phyloP scores from a whole-genome alignment of 35 echinoderm and acorn worm species.

The Anneissia japonica region DNA sequence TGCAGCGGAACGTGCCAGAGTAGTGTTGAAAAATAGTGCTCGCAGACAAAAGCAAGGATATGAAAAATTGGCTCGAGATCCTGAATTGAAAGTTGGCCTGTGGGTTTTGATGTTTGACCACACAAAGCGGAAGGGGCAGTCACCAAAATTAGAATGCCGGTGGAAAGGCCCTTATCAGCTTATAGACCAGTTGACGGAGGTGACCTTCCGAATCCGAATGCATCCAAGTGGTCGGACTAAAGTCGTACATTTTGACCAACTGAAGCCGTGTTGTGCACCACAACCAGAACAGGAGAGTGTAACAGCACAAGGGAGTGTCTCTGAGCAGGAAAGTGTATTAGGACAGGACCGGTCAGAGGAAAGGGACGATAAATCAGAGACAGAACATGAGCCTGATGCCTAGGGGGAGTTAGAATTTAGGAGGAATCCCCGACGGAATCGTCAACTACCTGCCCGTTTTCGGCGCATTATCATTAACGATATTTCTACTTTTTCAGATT shows the following conservation, averaged over 20 bases:
- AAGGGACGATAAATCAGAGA: no score
- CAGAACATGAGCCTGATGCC: no score
- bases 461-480: no score
- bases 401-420: no score
- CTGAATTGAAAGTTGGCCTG: background rate
- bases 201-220: conserved; percentile 23
- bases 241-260: conserved; percentile 32
- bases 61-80: background rate
- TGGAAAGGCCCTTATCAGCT: conserved; percentile 45
- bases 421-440: no score
- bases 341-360: no score
- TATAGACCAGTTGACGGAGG: conserved; percentile 7
- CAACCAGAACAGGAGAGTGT: no score
- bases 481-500: no score
- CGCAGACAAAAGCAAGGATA: conserved; percentile 21
- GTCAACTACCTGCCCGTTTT: no score
- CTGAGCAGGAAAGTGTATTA: no score
- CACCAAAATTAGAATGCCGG: conserved; percentile 4
- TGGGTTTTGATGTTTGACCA: conserved; percentile 23
- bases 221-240: background rate
- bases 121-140: conserved; percentile 3
- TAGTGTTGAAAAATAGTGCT: background rate
- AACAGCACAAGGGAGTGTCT: no score
- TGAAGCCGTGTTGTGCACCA: no score
- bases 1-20: conserved; percentile 6